phyloP scores from a whole-genome alignment of 2,113 vertebrate species.

The Lathamus discolor region DNA sequence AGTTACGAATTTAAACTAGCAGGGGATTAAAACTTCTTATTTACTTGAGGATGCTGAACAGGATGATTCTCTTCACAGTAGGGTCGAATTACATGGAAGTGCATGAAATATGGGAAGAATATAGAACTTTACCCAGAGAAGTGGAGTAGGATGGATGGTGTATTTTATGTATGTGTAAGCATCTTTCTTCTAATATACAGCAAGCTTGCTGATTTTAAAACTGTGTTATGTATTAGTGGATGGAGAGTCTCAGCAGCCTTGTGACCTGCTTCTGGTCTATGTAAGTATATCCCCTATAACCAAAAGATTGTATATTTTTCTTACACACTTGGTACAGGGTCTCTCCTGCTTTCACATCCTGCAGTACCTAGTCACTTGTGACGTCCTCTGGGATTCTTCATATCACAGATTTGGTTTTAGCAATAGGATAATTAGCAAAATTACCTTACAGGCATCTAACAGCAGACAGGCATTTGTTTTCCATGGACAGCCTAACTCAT shows the following conservation, averaged over 20 bases:
- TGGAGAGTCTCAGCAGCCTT: not conserved
- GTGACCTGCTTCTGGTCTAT: not conserved
- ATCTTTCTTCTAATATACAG: not conserved
- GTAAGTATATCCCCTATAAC: not conserved
- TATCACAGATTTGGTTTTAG: not conserved
- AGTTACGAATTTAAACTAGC: slow-evolving; percentile 31
- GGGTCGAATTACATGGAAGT: not conserved
- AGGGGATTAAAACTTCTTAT: not conserved
- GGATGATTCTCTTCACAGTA: not conserved
- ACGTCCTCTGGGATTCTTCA: not conserved
- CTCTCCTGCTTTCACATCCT: not conserved
- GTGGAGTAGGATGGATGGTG: not conserved
- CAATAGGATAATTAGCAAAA: not conserved
- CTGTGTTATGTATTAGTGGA: not conserved
- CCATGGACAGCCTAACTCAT: not conserved
- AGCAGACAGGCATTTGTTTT: not conserved
- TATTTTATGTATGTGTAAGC: not conserved
- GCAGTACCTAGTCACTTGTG: not conserved
- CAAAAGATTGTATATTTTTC: not conserved
- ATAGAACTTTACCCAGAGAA: not conserved
- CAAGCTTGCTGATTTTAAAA: not conserved
- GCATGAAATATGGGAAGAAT: not conserved
- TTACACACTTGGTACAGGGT: not conserved
- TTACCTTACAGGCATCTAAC: not conserved
- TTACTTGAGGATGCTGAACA: not conserved